phyloP scores from a whole-genome alignment of 2,113 vertebrate species.

The Oxyruncus cristatus region DNA sequence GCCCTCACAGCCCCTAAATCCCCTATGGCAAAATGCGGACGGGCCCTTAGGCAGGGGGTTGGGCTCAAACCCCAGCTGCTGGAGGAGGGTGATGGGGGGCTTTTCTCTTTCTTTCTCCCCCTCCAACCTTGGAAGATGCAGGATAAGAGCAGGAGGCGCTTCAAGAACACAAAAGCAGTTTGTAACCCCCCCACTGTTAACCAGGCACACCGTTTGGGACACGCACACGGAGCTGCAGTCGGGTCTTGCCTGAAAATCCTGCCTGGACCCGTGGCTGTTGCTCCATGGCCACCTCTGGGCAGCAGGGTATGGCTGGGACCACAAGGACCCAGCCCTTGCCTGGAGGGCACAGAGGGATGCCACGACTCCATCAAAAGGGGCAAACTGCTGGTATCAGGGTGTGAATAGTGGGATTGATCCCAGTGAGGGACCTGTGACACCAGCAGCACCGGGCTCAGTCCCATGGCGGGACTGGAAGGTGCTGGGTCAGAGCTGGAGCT shows the following conservation, averaged over 20 bases:
- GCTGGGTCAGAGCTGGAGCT: not conserved
- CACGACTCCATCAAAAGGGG: not conserved
- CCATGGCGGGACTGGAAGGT: not conserved
- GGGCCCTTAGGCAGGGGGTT: rapidly evolving
- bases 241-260: not conserved
- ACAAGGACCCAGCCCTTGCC: rapidly evolving
- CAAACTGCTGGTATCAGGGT: not conserved
- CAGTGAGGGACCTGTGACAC: not conserved
- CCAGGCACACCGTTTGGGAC: rapidly evolving
- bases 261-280: not conserved
- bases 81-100: not conserved
- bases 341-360: not conserved
- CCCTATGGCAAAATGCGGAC: rapidly evolving
- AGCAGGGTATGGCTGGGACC: not conserved
- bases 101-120: not conserved
- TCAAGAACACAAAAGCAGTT: not conserved
- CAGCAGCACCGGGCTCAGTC: not conserved
- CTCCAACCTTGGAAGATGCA: not conserved
- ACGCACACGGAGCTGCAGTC: rapidly evolving
- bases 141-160: not conserved
- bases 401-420: not conserved
- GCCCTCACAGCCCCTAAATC: not conserved
- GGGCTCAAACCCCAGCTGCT: not conserved
- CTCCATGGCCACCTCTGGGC: not conserved
- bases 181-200: not conserved